Conservation (phyloP, 2,888 invertebrate genomes). For the Ligdia adustata region DNA sequence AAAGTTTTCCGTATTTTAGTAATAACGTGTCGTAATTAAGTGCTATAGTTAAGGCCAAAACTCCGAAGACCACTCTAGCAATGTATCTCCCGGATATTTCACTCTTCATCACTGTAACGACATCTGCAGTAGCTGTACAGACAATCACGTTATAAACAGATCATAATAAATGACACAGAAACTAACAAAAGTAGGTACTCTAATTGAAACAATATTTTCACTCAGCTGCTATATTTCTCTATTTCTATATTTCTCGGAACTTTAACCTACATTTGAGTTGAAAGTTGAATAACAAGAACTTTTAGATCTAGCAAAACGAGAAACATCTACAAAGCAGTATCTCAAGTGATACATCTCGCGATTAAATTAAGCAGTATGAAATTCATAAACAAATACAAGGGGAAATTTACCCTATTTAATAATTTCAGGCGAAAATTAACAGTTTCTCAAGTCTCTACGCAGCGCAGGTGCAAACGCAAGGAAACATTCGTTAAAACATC, state of each 20-base stretch:
- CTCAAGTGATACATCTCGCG: slow-evolving; percentile 2
- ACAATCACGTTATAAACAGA: too few species aligned
- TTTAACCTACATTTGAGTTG: too few species aligned
- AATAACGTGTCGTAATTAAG: too few species aligned
- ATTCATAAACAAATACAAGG: slow-evolving; percentile 27
- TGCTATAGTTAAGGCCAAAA: too few species aligned
- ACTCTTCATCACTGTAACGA: slow-evolving; percentile 6
- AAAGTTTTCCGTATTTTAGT: too few species aligned
- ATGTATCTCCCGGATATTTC: too few species aligned
- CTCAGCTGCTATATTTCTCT: too few species aligned
- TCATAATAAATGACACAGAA: background rate
- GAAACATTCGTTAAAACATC: slow-evolving; percentile 30
- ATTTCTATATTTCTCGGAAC: too few species aligned
- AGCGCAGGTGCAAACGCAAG: slow-evolving; percentile 32
- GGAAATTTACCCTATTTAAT: slow-evolving; percentile 19
- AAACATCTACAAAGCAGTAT: slow-evolving; percentile 2
- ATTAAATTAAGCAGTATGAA: slow-evolving; percentile 21
- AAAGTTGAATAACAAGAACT: too few species aligned
- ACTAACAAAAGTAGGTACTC: too few species aligned
- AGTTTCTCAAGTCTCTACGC: slow-evolving; percentile 24
- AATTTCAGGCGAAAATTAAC: slow-evolving; percentile 31
- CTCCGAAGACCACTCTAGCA: too few species aligned
- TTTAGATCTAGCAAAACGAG: slow-evolving; percentile 1
- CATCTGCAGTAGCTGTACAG: slow-evolving; percentile 11
- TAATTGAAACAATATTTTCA: too few species aligned